phyloP scores from a whole-genome alignment of 2,888 invertebrate species.

The Brenthis daphne region DNA sequence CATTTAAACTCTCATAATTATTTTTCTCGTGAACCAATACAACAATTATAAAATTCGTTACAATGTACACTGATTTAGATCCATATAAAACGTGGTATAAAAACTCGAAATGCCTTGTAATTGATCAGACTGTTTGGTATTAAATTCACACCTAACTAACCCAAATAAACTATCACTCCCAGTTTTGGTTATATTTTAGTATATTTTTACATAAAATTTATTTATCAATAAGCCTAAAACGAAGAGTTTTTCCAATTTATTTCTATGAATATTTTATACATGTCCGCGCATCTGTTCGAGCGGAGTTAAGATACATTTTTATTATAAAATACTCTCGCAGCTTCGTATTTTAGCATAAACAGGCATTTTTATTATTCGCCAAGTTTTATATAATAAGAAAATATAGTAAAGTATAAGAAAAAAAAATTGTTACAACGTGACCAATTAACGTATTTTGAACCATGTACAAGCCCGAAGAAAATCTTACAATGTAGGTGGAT shows the following conservation, averaged over 20 bases:
- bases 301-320: slow-evolving; percentile 39
- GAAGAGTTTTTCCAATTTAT: slow-evolving; percentile 40
- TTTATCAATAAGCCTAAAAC: slow-evolving; percentile 41
- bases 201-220: slow-evolving; percentile 31
- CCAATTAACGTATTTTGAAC: too few relatives aligned
- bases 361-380: background rate
- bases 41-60: slow-evolving; percentile 75
- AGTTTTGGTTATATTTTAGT: background rate
- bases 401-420: too few relatives aligned
- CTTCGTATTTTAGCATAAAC: slow-evolving; percentile 15
- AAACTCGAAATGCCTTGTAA: slow-evolving; percentile 24
- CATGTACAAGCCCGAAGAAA: too few relatives aligned
- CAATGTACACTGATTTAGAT: slow-evolving; percentile 62
- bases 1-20: slow-evolving; percentile 72
- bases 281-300: slow-evolving; percentile 41
- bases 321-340: slow-evolving; percentile 26
- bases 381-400: background rate
- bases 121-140: slow-evolving; percentile 35
- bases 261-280: slow-evolving; percentile 44
- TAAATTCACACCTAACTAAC: slow-evolving; percentile 37
- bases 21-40: slow-evolving; percentile 77
- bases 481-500: too few relatives aligned
- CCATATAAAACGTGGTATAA: slow-evolving; percentile 50
- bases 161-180: background rate
- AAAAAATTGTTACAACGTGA: too few relatives aligned